These are phyloP conservation scores for Dione juno DNA, from an alignment of 2,888 invertebrate species.

Conservation along the genomic window DNA sequence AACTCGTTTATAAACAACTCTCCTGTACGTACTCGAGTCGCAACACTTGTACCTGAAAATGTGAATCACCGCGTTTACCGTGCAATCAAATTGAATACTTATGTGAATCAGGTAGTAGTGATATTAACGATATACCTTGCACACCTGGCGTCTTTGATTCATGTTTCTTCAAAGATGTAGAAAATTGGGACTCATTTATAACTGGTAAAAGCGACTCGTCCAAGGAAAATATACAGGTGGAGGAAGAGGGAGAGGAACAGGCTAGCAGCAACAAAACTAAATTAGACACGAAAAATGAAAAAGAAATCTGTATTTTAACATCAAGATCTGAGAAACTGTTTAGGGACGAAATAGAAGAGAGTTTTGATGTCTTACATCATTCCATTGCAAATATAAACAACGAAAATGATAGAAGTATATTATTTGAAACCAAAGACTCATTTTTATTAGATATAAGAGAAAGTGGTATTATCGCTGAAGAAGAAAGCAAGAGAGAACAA, in stretches of 20 bases:
- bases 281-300: slow-evolving; percentile 49
- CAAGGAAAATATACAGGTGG: slow-evolving; percentile 48
- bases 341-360: slow-evolving; percentile 63
- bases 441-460: slow-evolving; percentile 72
- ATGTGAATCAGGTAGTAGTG: slow-evolving; percentile 61
- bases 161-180: slow-evolving; percentile 50
- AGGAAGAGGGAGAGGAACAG: slow-evolving; percentile 27
- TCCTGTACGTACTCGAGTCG: slow-evolving; percentile 52
- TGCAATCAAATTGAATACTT: slow-evolving; percentile 77
- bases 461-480: slow-evolving; percentile 54
- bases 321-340: slow-evolving; percentile 52
- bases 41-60: slow-evolving; percentile 48
- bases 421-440: slow-evolving; percentile 74
- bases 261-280: slow-evolving; percentile 69
- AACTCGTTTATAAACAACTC: slow-evolving; percentile 47
- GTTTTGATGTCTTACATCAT: slow-evolving; percentile 80
- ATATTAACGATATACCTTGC: slow-evolving; percentile 58
- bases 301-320: slow-evolving; percentile 49
- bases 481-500: slow-evolving; percentile 44
- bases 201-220: slow-evolving; percentile 46
- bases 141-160: slow-evolving; percentile 60
- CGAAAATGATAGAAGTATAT: slow-evolving; percentile 54
- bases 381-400: slow-evolving; percentile 74
- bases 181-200: slow-evolving; percentile 62
- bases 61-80: slow-evolving; percentile 72